phyloP scores from a whole-genome alignment of 2,113 vertebrate species.

The Sterna hirundo region DNA sequence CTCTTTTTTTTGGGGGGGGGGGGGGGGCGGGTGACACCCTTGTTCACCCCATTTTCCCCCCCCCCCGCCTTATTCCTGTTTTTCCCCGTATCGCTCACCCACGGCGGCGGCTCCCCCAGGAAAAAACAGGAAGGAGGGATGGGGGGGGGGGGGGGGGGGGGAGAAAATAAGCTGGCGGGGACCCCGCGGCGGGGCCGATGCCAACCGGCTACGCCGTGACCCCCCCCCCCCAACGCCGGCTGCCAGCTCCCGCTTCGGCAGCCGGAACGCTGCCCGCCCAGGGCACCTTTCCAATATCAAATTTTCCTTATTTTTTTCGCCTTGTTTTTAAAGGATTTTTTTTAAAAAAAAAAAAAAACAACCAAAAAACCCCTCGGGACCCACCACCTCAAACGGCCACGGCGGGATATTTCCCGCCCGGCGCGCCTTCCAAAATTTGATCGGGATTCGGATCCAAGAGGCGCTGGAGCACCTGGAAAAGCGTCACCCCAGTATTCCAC shows the following conservation, averaged over 20 bases:
- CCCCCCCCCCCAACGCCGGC: background rate
- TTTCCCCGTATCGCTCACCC: background rate
- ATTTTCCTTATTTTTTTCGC: background rate
- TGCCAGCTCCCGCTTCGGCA: background rate
- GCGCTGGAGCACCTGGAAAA: background rate
- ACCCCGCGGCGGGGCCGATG: background rate
- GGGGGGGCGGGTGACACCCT: background rate
- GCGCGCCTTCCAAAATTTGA: background rate
- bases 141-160: background rate
- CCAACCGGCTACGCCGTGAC: background rate
- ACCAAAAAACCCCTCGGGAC: no score
- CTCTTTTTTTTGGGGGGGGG: background rate
- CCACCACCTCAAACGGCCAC: background rate
- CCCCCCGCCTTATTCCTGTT: background rate
- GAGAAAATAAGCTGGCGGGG: background rate
- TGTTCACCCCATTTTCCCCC: background rate
- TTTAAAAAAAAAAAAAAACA: background rate
- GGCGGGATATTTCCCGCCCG: background rate
- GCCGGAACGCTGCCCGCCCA: background rate
- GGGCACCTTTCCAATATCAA: background rate
- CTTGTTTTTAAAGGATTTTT: background rate
- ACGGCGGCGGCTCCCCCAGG: background rate
- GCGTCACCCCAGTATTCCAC: background rate
- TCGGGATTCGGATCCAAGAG: background rate
- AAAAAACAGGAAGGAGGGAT: slow-evolving; percentile 1